Conservation (phyloP, 2,888 invertebrate genomes). For the Lasiommata megera region DNA sequence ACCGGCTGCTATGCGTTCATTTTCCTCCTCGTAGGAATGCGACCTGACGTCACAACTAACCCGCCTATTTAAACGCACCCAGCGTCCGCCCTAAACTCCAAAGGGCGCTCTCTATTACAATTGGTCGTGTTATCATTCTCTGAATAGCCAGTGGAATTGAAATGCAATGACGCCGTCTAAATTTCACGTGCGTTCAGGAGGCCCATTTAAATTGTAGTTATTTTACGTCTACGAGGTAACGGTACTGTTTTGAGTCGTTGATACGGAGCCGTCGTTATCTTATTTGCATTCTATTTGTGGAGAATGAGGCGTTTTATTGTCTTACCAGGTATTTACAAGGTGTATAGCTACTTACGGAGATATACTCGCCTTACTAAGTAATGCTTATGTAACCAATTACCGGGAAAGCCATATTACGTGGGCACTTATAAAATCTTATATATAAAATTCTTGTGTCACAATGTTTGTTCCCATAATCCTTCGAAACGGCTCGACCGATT, state of each 20-base stretch:
- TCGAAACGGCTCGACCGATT: too few species aligned
- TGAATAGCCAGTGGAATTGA: constrained; percentile 43
- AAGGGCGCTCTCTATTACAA: constrained; percentile 23
- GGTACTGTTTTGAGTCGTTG: constrained; percentile 45
- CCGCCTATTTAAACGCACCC: constrained; percentile 32
- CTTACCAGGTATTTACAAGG: constrained; percentile 42
- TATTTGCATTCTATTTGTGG: constrained; percentile 48
- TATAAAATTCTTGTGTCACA: too few species aligned
- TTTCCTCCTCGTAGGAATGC: constrained; percentile 75
- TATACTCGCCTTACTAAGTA: constrained; percentile 26
- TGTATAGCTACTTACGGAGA: constrained; percentile 29
- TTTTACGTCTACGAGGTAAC: constrained; percentile 45
- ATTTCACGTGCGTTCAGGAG: constrained; percentile 28
- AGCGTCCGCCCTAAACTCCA: constrained; percentile 19
- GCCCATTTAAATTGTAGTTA: constrained; percentile 32
- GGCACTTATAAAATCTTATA: constrained; percentile 2
- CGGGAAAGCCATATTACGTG: constrained; percentile 2
- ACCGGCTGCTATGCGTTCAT: constrained; percentile 54
- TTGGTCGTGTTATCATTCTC: constrained; percentile 31
- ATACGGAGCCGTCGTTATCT: constrained; percentile 45
- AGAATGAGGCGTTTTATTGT: constrained; percentile 47
- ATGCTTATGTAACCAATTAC: constrained; percentile 28
- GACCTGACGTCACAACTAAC: constrained; percentile 60
- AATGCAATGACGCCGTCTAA: constrained; percentile 37
- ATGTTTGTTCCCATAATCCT: too few species aligned